Percentiles rank a stretch among this genome's conserved stretches.
Conservation (phyloP, 2,888 invertebrate genomes). For the Halictus quadricinctus region DNA sequence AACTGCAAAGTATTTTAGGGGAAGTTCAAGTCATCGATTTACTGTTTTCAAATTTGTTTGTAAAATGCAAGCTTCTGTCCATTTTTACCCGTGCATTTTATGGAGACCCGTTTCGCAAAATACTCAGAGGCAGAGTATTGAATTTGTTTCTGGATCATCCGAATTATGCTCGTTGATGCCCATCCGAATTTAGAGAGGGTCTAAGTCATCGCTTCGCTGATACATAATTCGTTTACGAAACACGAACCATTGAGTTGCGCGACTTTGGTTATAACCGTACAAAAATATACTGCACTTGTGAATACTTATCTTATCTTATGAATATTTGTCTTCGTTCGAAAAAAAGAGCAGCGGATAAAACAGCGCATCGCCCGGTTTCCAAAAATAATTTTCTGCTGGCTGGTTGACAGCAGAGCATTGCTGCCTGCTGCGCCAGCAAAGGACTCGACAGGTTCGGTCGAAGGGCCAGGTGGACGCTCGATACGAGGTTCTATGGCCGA, state of each 20-base stretch:
- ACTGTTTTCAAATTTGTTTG: not conserved
- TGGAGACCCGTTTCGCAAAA: not conserved
- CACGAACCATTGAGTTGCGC: too few species aligned
- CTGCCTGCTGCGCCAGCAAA: not conserved
- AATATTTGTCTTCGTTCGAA: not conserved
- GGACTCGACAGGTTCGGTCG: not conserved
- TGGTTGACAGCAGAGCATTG: not conserved
- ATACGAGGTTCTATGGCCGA: not conserved
- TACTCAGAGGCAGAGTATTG: not conserved
- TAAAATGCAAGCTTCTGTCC: not conserved
- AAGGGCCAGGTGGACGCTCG: not conserved
- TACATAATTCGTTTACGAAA: too few species aligned
- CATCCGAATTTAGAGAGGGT: too few species aligned
- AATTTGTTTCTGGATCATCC: too few species aligned
- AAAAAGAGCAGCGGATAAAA: not conserved
- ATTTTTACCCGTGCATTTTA: too few species aligned
- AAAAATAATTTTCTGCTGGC: not conserved
- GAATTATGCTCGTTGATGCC: too few species aligned
- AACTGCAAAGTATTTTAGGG: too few species aligned
- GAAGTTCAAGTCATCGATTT: too few species aligned
- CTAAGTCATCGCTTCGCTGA: too few species aligned
- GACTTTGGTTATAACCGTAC: too few species aligned
- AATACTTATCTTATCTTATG: not conserved
- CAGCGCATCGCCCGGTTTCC: not conserved
- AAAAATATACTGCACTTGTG: not conserved